Percentiles rank a stretch among this genome's conserved stretches.
Evolutionary conservation across 2,113 vertebrate genomes (phyloP).

Genomic region (Marmota flaviventris): DNA sequence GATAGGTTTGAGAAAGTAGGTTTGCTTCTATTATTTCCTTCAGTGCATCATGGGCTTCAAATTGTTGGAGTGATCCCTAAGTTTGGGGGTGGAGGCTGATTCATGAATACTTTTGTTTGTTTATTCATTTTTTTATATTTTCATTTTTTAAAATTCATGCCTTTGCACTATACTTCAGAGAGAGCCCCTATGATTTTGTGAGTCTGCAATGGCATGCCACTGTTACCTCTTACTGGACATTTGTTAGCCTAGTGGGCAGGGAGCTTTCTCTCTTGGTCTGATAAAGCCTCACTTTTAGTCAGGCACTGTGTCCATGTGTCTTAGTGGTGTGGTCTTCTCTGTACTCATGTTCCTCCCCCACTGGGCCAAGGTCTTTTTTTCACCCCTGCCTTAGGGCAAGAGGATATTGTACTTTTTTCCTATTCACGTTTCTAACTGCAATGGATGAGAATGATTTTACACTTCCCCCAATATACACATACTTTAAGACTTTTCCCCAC

Average conservation of each 20-base stretch:
- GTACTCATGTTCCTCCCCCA: background rate
- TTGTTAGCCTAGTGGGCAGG: background rate
- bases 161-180: background rate
- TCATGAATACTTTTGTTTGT: background rate
- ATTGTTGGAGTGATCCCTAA: background rate
- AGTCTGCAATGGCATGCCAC: rapidly evolving
- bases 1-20: background rate
- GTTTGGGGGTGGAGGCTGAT: background rate
- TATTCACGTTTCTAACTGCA: background rate
- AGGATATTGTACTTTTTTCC: background rate
- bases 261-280: background rate
- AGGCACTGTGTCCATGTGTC: background rate
- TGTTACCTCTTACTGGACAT: background rate
- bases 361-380: background rate
- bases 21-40: background rate
- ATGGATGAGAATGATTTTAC: background rate
- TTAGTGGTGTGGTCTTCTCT: background rate
- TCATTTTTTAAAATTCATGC: background rate
- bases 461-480: background rate
- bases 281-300: background rate
- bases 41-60: background rate
- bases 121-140: background rate
- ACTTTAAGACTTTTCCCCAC: background rate
- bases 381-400: background rate
- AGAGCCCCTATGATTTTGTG: background rate